These are phyloP conservation scores for Zaprionus kolodkinae DNA, from an alignment of 1,140 invertebrate species.

Conservation along the genomic window DNA sequence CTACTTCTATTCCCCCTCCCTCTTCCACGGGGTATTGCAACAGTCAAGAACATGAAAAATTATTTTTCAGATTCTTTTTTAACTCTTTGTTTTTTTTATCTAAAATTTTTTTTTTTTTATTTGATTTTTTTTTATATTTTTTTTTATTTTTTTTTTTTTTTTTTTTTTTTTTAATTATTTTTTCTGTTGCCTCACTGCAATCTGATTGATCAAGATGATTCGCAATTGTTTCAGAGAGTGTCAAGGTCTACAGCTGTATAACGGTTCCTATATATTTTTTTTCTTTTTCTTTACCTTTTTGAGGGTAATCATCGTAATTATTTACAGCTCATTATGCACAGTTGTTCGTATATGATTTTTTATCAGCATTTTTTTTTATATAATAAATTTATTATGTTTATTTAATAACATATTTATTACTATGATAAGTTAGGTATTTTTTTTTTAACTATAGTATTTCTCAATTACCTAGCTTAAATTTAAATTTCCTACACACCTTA, in stretches of 20 bases:
- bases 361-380: too few relatives aligned
- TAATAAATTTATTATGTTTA: too few relatives aligned
- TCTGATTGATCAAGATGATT: constrained; percentile 1
- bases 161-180: neutral
- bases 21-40: neutral
- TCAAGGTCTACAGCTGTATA: neutral
- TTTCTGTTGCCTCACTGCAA: neutral
- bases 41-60: neutral
- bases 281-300: too few relatives aligned
- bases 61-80: neutral
- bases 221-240: neutral
- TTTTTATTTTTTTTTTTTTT: neutral
- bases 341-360: too few relatives aligned
- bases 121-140: too few relatives aligned
- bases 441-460: too few relatives aligned
- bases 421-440: too few relatives aligned
- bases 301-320: too few relatives aligned
- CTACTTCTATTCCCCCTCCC: neutral
- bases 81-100: neutral
- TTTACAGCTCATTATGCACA: too few relatives aligned
- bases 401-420: too few relatives aligned
- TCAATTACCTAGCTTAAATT: too few relatives aligned
- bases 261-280: neutral
- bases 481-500: too few relatives aligned
- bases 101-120: neutral